Evolutionary conservation across 2,888 invertebrate genomes (phyloP).

Genomic region (Odontothrips loti): DNA sequence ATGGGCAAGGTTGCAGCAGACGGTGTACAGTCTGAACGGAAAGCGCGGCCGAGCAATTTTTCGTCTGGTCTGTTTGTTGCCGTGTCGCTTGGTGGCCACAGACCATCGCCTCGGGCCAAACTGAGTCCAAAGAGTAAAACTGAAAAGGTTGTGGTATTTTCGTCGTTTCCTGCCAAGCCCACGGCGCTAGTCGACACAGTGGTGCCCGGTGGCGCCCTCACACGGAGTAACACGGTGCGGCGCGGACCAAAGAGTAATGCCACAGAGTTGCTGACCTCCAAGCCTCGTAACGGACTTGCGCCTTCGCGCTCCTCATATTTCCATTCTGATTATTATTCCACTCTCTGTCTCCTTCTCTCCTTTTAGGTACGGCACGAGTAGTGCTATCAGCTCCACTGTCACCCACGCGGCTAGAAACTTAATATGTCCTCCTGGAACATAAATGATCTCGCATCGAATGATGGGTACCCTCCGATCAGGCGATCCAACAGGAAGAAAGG

Average conservation of each 20-base stretch:
- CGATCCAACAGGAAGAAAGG: no score
- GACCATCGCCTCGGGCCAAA: constrained; percentile 29
- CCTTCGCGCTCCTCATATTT: constrained; percentile 11
- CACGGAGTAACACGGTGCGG: no score
- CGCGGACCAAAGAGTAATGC: not conserved
- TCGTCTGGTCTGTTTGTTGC: constrained; percentile 19
- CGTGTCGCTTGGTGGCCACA: no score
- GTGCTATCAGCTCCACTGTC: no score
- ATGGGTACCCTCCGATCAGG: no score
- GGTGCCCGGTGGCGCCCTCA: no score
- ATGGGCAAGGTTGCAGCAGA: not conserved
- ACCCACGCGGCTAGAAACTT: no score
- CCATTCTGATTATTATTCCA: constrained; percentile 18
- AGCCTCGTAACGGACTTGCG: not conserved
- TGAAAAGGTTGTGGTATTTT: no score
- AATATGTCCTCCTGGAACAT: no score
- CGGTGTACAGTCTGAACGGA: not conserved
- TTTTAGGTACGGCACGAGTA: not conserved
- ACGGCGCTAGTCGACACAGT: no score
- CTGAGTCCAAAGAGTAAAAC: constrained; percentile 26
- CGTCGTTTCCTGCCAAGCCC: no score
- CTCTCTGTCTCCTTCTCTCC: not conserved
- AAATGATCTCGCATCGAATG: no score
- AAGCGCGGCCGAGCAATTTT: not conserved
- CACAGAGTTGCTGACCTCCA: constrained; percentile 12